A percentile compares a stretch with the other conserved stretches of the same genome.
Evolutionary conservation across 2,888 invertebrate genomes (phyloP).

Genomic region (Noctua janthina): DNA sequence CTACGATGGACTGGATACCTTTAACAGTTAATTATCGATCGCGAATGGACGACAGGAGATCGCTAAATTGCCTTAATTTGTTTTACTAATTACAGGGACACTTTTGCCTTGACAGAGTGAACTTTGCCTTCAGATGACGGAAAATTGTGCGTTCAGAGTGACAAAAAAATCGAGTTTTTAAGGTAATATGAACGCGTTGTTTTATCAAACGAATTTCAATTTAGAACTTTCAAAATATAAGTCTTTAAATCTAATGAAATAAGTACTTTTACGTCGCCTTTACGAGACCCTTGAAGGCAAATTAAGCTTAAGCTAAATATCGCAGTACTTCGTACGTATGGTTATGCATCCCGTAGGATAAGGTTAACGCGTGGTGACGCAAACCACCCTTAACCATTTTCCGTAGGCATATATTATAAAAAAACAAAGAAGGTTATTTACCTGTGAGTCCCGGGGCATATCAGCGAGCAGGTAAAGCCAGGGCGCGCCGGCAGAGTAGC

Average conservation of each 20-base stretch:
- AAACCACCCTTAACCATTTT: conserved; percentile 4
- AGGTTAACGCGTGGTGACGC: background rate
- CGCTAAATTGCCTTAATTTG: conserved; percentile 76
- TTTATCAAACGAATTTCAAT: conserved; percentile 18
- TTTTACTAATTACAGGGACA: conserved; percentile 76
- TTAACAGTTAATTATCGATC: conserved; percentile 56
- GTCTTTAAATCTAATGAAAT: conserved; percentile 9
- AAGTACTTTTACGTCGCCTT: background rate
- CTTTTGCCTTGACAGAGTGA: conserved; percentile 56
- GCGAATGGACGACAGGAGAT: conserved; percentile 56
- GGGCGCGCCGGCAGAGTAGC: conserved; percentile 83
- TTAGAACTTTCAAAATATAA: conserved; percentile 20
- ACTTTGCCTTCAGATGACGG: conserved; percentile 61
- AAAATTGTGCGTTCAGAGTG: conserved; percentile 52
- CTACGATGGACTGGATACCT: conserved; percentile 29
- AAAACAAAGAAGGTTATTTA: conserved; percentile 61
- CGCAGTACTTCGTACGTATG: conserved; percentile 9
- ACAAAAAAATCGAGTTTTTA: conserved; percentile 31
- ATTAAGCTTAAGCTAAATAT: conserved; percentile 27
- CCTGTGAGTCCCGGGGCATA: conserved; percentile 85
- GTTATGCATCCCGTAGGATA: background rate
- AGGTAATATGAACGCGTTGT: conserved; percentile 16
- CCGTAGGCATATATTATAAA: conserved; percentile 10
- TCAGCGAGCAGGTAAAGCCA: conserved; percentile 86
- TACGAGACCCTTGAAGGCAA: background rate